phyloP scores from a whole-genome alignment of 2,113 vertebrate species.

The Lycaon pictus region DNA sequence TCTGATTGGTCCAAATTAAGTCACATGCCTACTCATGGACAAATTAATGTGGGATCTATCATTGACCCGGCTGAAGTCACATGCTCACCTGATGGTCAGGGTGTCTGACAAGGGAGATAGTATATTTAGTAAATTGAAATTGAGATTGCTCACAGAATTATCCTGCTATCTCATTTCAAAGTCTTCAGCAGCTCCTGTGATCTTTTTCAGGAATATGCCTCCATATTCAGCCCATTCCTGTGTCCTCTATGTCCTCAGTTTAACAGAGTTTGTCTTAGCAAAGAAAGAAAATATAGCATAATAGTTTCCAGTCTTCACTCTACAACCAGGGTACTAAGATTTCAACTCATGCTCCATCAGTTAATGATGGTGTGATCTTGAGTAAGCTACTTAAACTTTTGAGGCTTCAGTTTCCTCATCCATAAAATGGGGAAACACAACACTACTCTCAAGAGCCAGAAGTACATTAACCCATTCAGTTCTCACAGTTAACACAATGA shows the following conservation, averaged over 20 bases:
- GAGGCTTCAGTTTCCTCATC: neutral
- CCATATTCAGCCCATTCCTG: neutral
- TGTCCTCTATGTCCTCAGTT: neutral
- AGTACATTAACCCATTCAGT: neutral
- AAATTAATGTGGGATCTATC: neutral
- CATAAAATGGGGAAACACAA: neutral
- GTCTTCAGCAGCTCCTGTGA: neutral
- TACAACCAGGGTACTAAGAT: neutral
- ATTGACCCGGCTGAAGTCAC: neutral
- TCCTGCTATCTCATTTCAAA: neutral
- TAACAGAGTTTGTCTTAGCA: neutral
- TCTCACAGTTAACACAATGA: neutral
- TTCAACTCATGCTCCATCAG: neutral
- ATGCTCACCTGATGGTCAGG: neutral
- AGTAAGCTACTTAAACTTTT: neutral
- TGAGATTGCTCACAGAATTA: neutral
- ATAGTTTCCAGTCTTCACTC: neutral
- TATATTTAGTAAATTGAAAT: neutral
- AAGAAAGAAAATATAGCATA: neutral
- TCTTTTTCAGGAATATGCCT: neutral
- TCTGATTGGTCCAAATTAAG: neutral
- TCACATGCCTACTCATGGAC: neutral
- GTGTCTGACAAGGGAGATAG: neutral
- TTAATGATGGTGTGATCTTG: neutral
- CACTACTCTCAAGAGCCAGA: neutral